A percentile compares a stretch with the other conserved stretches of the same genome.
Conservation (phyloP, 2,113 vertebrate species). For the Tursiops truncatus region DNA sequence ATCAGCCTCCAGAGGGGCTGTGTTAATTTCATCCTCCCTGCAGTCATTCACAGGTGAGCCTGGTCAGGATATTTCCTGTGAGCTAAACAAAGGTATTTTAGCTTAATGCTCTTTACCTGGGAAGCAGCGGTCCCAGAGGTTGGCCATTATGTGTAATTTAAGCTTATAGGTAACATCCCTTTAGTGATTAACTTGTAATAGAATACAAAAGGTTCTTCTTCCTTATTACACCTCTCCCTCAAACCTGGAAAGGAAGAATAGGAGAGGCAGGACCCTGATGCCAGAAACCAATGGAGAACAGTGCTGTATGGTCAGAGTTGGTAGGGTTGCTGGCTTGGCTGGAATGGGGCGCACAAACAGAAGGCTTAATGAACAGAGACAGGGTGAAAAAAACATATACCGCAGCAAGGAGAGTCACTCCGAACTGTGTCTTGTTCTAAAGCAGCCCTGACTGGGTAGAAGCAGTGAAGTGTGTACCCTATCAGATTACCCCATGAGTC, state of each 20-base stretch:
- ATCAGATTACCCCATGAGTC: constrained; percentile 83
- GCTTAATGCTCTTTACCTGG: not conserved
- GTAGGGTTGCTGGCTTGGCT: not conserved
- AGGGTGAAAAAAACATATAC: accelerated
- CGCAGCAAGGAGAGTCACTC: not conserved
- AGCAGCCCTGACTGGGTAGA: constrained; percentile 8
- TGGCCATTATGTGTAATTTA: not conserved
- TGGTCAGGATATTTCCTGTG: not conserved
- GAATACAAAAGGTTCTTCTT: not conserved
- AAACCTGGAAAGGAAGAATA: not conserved
- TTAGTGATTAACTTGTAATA: not conserved
- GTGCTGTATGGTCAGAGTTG: accelerated
- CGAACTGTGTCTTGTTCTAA: not conserved
- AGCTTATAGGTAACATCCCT: not conserved
- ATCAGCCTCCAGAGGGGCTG: not conserved
- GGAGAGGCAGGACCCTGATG: not conserved
- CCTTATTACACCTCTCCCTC: not conserved
- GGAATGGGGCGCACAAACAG: not conserved
- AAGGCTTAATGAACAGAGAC: not conserved
- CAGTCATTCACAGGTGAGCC: not conserved
- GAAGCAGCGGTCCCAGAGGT: not conserved
- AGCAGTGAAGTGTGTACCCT: constrained; percentile 73
- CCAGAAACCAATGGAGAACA: not conserved
- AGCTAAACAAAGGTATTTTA: not conserved
- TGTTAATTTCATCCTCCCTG: not conserved